phyloP scores from a whole-genome alignment of 2,113 vertebrate genomes.

The Falco punctatus region DNA sequence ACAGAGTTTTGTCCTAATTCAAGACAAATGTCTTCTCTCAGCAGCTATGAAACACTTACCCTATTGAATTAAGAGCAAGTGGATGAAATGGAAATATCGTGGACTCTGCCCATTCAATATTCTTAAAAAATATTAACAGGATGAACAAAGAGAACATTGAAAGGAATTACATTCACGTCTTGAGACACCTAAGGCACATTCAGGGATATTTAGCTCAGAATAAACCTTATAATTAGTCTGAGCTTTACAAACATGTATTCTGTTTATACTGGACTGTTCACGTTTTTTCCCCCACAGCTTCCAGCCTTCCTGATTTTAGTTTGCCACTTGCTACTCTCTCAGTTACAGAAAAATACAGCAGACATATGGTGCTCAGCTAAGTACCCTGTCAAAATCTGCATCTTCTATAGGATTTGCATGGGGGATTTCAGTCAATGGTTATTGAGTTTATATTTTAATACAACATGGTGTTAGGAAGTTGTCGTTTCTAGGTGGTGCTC shows the following conservation, averaged over 20 bases:
- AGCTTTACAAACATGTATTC: neutral
- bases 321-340: neutral
- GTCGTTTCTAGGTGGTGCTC: neutral
- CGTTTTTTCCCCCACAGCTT: neutral
- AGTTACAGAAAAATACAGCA: neutral
- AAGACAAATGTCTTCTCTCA: neutral
- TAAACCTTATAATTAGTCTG: neutral
- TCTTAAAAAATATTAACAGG: neutral
- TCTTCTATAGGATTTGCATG: fast-evolving
- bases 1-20: neutral
- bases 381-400: neutral
- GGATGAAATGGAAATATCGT: neutral
- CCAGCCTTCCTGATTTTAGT: neutral
- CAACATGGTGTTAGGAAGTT: fast-evolving
- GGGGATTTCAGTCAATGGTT: neutral
- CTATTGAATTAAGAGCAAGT: neutral
- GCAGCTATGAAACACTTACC: neutral
- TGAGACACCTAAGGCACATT: neutral
- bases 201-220: neutral
- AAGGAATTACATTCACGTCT: neutral
- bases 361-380: neutral
- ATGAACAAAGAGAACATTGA: neutral
- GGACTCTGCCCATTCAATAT: neutral
- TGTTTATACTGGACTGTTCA: neutral
- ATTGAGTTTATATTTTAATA: neutral